Percentiles rank a stretch among this genome's conserved stretches.
Conservation (phyloP, 2,797 vertebrate genomes). For the Propithecus deckenii region DNA sequence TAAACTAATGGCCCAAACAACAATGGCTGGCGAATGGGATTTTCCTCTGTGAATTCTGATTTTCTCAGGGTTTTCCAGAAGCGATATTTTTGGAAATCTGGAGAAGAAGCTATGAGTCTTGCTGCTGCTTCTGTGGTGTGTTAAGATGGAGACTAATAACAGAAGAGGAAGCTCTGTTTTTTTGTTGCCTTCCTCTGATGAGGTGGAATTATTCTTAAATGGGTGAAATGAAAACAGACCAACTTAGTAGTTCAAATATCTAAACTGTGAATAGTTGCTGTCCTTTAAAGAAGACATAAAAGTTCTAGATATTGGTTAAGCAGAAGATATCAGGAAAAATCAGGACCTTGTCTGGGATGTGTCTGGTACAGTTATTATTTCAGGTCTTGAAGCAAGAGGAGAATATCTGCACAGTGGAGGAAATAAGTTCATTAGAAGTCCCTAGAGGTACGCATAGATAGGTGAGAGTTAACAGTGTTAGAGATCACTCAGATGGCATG, state of each 20-base stretch:
- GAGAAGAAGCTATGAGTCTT: neutral
- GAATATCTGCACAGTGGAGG: neutral
- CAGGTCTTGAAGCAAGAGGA: neutral
- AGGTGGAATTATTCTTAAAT: neutral
- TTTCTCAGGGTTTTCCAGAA: slow-evolving; percentile 54
- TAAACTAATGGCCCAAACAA: slow-evolving; percentile 71
- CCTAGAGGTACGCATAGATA: neutral
- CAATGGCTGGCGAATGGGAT: slow-evolving; percentile 71
- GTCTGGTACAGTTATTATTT: neutral
- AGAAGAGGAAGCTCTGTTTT: neutral
- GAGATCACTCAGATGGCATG: neutral
- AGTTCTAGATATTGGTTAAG: neutral
- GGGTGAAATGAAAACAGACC: neutral
- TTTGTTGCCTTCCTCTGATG: neutral
- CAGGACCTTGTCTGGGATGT: neutral
- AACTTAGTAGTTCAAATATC: neutral
- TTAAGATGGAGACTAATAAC: neutral
- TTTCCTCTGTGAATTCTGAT: slow-evolving; percentile 72
- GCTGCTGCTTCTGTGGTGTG: neutral
- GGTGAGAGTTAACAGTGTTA: neutral
- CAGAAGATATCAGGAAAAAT: neutral
- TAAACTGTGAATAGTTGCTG: neutral
- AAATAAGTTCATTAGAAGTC: neutral
- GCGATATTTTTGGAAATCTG: slow-evolving; percentile 22
- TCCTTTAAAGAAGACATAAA: neutral